Conservation (phyloP, 2,797 vertebrate genomes). For the Alcedo atthis region DNA sequence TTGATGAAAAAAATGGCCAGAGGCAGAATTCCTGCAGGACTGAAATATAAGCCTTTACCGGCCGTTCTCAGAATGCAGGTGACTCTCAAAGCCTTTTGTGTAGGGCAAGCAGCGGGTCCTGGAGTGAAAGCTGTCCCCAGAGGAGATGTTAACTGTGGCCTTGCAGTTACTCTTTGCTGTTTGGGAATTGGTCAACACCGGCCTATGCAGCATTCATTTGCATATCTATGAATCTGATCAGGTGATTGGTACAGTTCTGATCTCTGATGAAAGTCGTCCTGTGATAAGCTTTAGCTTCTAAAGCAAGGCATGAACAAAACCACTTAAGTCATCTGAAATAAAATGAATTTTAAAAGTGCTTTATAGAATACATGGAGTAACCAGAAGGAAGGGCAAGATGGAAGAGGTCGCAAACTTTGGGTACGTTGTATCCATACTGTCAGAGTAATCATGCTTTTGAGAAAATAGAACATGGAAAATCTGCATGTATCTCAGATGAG, state of each 20-base stretch:
- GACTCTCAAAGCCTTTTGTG: not conserved
- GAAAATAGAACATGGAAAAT: not conserved
- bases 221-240: not conserved
- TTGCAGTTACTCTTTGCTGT: not conserved
- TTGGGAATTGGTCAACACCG: not conserved
- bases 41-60: not conserved
- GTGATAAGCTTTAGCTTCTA: not conserved
- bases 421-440: not conserved
- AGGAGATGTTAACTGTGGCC: not conserved
- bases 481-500: not conserved
- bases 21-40: constrained; percentile 1
- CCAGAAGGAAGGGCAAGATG: not conserved
- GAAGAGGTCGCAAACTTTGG: not conserved
- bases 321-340: not conserved
- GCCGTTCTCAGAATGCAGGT: not conserved
- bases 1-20: not conserved
- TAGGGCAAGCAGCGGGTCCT: not conserved
- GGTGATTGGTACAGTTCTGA: not conserved
- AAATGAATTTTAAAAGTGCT: not conserved
- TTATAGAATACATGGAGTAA: not conserved
- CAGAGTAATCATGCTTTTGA: not conserved
- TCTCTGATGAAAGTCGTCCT: not conserved
- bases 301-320: not conserved
- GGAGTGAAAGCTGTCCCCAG: not conserved
- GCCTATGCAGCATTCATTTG: not conserved